Evolutionary conservation across 2,888 invertebrate species (phyloP).

Genomic region (Sialis fuliginosa): DNA sequence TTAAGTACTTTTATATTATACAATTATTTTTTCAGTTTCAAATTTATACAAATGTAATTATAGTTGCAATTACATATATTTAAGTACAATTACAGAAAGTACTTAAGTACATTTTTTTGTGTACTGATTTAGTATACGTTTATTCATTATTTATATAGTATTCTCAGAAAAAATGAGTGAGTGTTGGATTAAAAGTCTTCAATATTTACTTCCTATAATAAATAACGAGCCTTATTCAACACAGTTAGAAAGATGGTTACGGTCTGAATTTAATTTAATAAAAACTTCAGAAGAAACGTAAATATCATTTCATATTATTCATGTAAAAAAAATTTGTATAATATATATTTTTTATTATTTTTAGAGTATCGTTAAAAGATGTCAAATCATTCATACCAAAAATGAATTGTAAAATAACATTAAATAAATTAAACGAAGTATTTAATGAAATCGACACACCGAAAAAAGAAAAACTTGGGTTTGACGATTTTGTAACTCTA

Average conservation of each 20-base stretch:
- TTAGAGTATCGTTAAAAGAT: slow-evolving; percentile 71
- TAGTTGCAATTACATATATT: no score
- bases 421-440: slow-evolving; percentile 61
- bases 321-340: not conserved
- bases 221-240: slow-evolving; percentile 65
- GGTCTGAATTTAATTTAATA: slow-evolving; percentile 85
- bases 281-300: slow-evolving; percentile 62
- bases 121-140: no score
- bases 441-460: slow-evolving; percentile 75
- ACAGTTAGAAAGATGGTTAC: slow-evolving; percentile 79
- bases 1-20: no score
- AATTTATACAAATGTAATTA: no score
- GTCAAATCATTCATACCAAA: slow-evolving; percentile 77
- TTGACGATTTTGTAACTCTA: slow-evolving; percentile 72
- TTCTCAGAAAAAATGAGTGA: slow-evolving; percentile 78
- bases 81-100: no score
- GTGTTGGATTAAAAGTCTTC: slow-evolving; percentile 70
- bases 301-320: slow-evolving; percentile 16
- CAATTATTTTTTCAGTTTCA: no score
- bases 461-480: slow-evolving; percentile 64
- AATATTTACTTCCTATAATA: slow-evolving; percentile 68
- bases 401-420: slow-evolving; percentile 80
- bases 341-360: slow-evolving; percentile 11
- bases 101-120: no score
- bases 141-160: no score